Evolutionary conservation across 1,140 invertebrate species (phyloP).

Genomic region (Drosophila persimilis): DNA sequence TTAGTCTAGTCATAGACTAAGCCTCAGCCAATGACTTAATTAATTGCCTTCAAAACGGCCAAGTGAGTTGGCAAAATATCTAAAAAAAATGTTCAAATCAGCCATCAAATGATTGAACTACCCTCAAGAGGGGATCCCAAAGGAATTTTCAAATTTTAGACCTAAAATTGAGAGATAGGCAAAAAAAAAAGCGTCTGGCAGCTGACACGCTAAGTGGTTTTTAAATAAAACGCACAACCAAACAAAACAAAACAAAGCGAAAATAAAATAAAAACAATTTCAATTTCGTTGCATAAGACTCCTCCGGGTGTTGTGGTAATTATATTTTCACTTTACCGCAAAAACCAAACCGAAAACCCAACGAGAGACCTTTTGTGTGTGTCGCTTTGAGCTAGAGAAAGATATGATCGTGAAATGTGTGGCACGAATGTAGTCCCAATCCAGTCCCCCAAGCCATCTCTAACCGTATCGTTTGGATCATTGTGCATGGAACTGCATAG

Average conservation of each 20-base stretch:
- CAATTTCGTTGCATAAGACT: conserved; percentile 42
- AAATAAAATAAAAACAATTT: conserved; percentile 36
- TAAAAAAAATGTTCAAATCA: conserved; percentile 13
- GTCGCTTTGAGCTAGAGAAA: conserved; percentile 11
- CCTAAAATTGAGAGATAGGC: not conserved
- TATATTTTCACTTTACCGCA: conserved; percentile 61
- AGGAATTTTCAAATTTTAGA: conserved; percentile 8
- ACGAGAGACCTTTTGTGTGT: conserved; percentile 40
- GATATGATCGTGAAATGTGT: conserved; percentile 70
- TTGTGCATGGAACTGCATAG: conserved; percentile 49
- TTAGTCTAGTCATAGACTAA: conserved; percentile 4
- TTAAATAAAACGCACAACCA: conserved; percentile 22
- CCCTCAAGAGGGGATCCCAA: not conserved
- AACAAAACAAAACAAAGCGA: too few relatives aligned
- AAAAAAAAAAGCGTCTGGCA: not conserved
- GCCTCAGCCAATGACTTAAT: conserved; percentile 28
- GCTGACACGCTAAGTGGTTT: conserved; percentile 41
- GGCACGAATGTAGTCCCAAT: conserved; percentile 29
- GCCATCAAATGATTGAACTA: conserved; percentile 1
- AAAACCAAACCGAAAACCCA: conserved; percentile 18
- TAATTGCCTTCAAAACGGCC: conserved; percentile 14
- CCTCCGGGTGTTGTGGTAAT: conserved; percentile 32
- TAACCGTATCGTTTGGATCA: conserved; percentile 59
- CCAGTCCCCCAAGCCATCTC: conserved; percentile 1
- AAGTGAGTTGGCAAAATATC: conserved; percentile 13